Evolutionary conservation across 2,113 vertebrate genomes (phyloP).

Genomic region (Crotalus viridis): DNA sequence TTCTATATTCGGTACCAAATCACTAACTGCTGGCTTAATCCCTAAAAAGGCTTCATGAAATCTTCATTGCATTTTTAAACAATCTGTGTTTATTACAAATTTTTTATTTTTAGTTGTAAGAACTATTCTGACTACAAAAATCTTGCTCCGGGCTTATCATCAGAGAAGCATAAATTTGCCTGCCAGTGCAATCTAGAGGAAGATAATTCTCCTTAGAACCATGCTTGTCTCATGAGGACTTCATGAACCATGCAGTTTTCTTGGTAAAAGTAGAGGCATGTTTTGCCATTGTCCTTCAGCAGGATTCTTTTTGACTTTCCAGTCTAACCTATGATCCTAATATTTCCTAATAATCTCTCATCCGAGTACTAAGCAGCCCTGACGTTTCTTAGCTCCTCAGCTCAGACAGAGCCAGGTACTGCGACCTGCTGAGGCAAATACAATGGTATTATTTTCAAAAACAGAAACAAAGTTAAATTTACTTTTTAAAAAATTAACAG

Average conservation of each 20-base stretch:
- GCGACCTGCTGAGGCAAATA: not conserved
- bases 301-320: not conserved
- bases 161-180: not conserved
- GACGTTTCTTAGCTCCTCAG: not conserved
- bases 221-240: not conserved
- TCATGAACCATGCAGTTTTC: not conserved
- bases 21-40: constrained; percentile 23
- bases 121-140: not conserved
- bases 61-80: not conserved
- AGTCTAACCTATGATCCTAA: not conserved
- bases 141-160: not conserved
- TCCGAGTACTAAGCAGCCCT: not conserved
- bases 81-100: not conserved
- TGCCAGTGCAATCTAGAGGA: not conserved
- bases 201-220: not conserved
- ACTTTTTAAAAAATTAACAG: not conserved
- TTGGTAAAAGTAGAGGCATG: not conserved
- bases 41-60: not conserved
- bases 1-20: constrained; percentile 67
- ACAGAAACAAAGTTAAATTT: not conserved
- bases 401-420: not conserved
- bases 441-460: not conserved
- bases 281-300: not conserved
- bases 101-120: not conserved
- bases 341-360: not conserved